phyloP scores from a whole-genome alignment of 2,797 vertebrate genomes.

The Falco peregrinus region DNA sequence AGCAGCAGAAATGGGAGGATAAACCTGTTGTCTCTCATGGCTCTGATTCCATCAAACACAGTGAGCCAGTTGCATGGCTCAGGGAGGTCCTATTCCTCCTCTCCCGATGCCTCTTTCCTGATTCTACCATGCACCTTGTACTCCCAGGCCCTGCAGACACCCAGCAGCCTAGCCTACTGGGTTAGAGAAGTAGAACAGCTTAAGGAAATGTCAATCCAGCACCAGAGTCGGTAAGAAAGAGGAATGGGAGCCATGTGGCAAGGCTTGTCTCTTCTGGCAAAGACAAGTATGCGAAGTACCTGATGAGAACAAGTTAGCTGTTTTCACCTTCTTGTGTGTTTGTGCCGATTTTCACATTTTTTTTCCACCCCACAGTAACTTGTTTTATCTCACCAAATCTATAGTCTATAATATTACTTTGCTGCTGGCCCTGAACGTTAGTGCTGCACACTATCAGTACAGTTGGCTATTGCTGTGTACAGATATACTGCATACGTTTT shows the following conservation, averaged over 20 bases:
- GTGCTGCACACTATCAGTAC: not conserved
- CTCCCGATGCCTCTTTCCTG: not conserved
- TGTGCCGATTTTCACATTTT: not conserved
- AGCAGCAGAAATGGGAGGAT: not conserved
- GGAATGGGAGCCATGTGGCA: rapidly evolving
- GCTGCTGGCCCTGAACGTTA: not conserved
- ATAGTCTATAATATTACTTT: too few species aligned
- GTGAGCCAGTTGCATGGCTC: rapidly evolving
- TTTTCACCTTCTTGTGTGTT: not conserved
- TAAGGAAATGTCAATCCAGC: not conserved
- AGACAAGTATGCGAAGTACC: rapidly evolving
- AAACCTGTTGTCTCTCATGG: not conserved
- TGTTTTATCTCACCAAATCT: not conserved
- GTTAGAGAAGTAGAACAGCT: not conserved
- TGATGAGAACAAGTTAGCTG: not conserved
- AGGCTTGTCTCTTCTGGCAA: not conserved
- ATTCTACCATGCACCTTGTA: not conserved
- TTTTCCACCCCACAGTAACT: not conserved
- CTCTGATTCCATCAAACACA: not conserved
- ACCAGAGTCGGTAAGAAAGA: not conserved
- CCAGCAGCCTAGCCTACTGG: not conserved
- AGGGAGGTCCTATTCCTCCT: not conserved
- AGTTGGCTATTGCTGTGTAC: too few species aligned
- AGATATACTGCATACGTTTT: rapidly evolving
- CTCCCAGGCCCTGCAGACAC: not conserved